Base-by-base conservation (phyloP, 2,888 invertebrate genomes). In the Agrypnus murinus region DNA sequence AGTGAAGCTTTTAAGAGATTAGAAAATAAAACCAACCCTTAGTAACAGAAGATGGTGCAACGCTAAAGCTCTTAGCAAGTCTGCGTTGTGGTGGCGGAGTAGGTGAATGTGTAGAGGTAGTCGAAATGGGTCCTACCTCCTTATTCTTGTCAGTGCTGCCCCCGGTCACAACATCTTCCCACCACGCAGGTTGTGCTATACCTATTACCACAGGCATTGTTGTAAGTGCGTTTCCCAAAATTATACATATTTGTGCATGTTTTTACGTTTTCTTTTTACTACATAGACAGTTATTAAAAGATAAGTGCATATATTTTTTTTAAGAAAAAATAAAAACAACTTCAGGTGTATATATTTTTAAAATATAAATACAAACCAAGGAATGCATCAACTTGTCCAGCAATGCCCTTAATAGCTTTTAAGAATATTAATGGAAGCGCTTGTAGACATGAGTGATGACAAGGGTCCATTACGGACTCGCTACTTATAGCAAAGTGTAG, bases 311-410 rank as follows among this genome's bases (percentile, higher is more conserved):
- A 36, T 36, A 10, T 36, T 36, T 36, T 6, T 10, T n/a, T 36
- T 4, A 4, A 36, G 10, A 8, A 8, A 36, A 8, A 36, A 36
- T 9, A 36, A n/a, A 6, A 14, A 14, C 14, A 12, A 14, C 2
- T 17, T 48, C 14, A 34, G 14, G 14, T 34, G 34, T n/a, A 12
- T 25, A 25, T 25, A 38, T n/a, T 38, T n/a, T 38, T 38, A 38
- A 38, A n/a, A n/a, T n/a, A 53, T 34, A 1, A 53, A 58, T 31
- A 69, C 65, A 46, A 88, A 95, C 98, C 98, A 75, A 98, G 88
- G 87, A 98, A 98, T 0, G 97, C 96, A 87, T 98, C 98, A 10
- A 98, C 96, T 82, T 98, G 93, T 32, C 94, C 93, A 0, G 98
- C 95, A 71, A 98, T 90, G 40, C 97, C 97, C 85, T 93, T 93